Evolutionary conservation across 2,113 vertebrate genomes (phyloP).

Genomic region (Nanger granti): DNA sequence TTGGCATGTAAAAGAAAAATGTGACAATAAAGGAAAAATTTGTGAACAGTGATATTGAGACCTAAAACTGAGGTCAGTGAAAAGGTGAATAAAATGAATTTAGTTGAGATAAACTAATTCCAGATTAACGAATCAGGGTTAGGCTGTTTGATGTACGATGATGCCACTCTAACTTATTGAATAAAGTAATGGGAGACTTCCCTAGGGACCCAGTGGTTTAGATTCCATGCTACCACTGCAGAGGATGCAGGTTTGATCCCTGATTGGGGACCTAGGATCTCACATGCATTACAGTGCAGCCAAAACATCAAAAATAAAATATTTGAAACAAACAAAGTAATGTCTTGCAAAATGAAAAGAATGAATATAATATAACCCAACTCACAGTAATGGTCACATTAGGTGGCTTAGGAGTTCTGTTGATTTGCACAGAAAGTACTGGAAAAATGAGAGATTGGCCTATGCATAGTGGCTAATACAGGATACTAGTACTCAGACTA

Average conservation of each 20-base stretch:
- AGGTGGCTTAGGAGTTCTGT: background rate
- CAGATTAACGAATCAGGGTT: background rate
- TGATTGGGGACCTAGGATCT: background rate
- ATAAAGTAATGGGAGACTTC: background rate
- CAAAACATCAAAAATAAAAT: background rate
- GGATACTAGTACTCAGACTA: background rate
- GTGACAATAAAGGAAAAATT: background rate
- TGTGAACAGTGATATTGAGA: background rate
- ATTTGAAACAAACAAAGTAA: background rate
- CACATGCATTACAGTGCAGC: background rate
- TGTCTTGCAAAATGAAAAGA: background rate
- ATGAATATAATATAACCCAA: background rate
- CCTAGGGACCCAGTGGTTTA: background rate
- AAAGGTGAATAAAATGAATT: background rate
- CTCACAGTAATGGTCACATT: background rate
- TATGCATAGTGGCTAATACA: background rate
- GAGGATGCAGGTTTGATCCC: fast-evolving
- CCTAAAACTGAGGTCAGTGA: background rate
- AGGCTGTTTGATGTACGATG: background rate
- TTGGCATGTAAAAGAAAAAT: background rate
- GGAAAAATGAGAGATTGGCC: background rate
- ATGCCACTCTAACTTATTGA: background rate
- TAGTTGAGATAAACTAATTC: background rate
- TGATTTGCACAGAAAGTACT: background rate
- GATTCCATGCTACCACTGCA: background rate